Conservation (phyloP, 2,888 invertebrate genomes). For the Sphaerophoria taeniata region DNA sequence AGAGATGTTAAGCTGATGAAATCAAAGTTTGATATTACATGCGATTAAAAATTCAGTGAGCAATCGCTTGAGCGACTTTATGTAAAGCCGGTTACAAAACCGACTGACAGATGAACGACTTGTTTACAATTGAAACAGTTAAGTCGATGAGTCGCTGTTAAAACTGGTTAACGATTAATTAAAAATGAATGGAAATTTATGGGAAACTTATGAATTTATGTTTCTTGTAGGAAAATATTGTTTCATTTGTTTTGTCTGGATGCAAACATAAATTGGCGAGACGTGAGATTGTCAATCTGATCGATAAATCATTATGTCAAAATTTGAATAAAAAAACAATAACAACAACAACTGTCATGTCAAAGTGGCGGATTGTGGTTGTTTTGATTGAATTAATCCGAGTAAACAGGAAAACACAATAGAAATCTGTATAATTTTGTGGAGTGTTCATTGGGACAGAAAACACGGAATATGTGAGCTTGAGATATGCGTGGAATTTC, state of each 20-base stretch:
- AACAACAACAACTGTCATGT: conserved; percentile 1
- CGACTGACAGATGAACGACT: conserved; percentile 58
- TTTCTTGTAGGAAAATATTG: not conserved
- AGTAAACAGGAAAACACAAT: conserved; percentile 17
- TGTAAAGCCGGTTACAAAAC: conserved; percentile 22
- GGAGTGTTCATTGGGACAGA: no score
- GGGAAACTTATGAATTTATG: conserved; percentile 16
- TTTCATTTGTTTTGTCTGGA: not conserved
- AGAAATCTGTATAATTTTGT: not conserved
- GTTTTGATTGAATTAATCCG: conserved; percentile 11
- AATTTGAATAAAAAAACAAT: no score
- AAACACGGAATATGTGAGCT: no score
- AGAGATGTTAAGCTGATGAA: conserved; percentile 68
- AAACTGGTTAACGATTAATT: conserved; percentile 28
- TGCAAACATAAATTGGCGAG: conserved; percentile 1
- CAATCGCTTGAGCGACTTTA: not conserved
- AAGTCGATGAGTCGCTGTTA: not conserved
- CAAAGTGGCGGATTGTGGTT: conserved; percentile 5
- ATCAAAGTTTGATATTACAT: conserved; percentile 56
- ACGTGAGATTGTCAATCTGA: conserved; percentile 4
- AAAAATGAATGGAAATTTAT: conserved; percentile 8
- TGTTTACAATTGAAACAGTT: conserved; percentile 54
- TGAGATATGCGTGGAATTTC: no score
- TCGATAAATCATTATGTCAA: conserved; percentile 21
- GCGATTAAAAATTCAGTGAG: conserved; percentile 1